Percentiles rank a stretch among this genome's conserved stretches.
Conservation (phyloP, 2,888 invertebrate species). For the Cactoblastis cactorum region DNA sequence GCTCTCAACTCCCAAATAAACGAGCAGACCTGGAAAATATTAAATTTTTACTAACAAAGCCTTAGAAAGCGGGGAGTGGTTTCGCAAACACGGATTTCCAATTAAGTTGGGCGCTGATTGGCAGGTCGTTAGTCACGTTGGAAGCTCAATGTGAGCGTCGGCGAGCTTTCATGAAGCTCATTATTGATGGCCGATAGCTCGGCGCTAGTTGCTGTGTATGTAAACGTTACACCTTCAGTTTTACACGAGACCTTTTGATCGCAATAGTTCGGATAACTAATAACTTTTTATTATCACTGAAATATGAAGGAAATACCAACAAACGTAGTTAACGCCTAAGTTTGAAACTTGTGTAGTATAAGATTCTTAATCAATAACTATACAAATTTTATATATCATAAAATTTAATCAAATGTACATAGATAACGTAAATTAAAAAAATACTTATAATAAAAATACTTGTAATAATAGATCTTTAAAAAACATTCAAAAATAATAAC, state of each 20-base stretch:
- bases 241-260: background rate
- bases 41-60: conserved; percentile 74
- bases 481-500: too few relatives aligned
- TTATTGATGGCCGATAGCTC: conserved; percentile 38
- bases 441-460: too few relatives aligned
- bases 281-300: too few relatives aligned
- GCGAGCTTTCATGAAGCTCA: conserved; percentile 28
- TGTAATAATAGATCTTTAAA: too few relatives aligned
- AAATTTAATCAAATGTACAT: too few relatives aligned
- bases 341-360: too few relatives aligned
- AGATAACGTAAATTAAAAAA: too few relatives aligned
- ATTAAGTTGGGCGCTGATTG: conserved; percentile 78
- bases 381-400: too few relatives aligned
- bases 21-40: conserved; percentile 33
- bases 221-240: background rate
- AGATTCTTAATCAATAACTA: too few relatives aligned
- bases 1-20: background rate
- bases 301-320: too few relatives aligned
- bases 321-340: too few relatives aligned
- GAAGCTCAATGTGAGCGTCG: conserved; percentile 57
- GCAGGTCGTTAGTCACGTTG: conserved; percentile 77
- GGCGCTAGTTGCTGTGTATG: conserved; percentile 16
- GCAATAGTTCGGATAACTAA: too few relatives aligned
- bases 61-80: conserved; percentile 58
- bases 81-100: conserved; percentile 78